Evolutionary conservation across 2,888 invertebrate genomes (phyloP), one percentile per base, ranked within the genome.

Genomic region (Cataglyphis altisquamis): DNA sequence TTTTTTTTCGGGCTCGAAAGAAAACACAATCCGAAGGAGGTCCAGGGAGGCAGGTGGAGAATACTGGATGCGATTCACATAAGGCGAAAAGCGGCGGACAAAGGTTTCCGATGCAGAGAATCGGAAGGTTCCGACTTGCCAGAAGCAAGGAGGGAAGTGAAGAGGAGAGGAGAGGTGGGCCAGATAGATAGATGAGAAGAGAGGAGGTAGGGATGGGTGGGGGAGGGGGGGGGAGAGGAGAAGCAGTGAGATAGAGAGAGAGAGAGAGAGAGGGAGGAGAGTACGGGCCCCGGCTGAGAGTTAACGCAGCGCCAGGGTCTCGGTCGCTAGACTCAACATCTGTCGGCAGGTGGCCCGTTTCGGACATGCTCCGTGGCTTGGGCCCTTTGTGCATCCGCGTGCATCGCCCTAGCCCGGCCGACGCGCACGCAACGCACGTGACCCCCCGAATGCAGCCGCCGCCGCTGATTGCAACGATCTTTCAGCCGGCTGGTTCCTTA

Each of bases 331-430:
- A 91, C 85, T 88, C 88, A 93, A 93, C 93, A 93, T 93, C 93
- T 93, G 93, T 93, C 93, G 93, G 93, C 93, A 93, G 93, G 93
- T 93, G 93, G 93, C 89, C 92, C 89, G 89, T 91, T 90, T 90
- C 87, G 90, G 87, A 89, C 87, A 87, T 89, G 89, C 87, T 89
- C 85, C 88, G 85, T 88, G 87, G 87, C 87, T 87, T 86, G 87
- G 83, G 87, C 88, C 87, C 91, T 90, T 91, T 91, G 89, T 91
- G 91, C 90, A 91, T 91, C 91, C 90, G 87, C 90, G 85, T 91
- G 88, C 91, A 90, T 87, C 90, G 91, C 90, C 89, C 90, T 91
- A 90, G 83, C 89, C 86, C 86, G 80, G 78, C 81, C 89, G 85
- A 75, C 87, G 90, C 82, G 85, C 90, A 90, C 90, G 90, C 90